Evolutionary conservation across 2,113 vertebrate genomes (phyloP).

Genomic region (Sula dactylatra): DNA sequence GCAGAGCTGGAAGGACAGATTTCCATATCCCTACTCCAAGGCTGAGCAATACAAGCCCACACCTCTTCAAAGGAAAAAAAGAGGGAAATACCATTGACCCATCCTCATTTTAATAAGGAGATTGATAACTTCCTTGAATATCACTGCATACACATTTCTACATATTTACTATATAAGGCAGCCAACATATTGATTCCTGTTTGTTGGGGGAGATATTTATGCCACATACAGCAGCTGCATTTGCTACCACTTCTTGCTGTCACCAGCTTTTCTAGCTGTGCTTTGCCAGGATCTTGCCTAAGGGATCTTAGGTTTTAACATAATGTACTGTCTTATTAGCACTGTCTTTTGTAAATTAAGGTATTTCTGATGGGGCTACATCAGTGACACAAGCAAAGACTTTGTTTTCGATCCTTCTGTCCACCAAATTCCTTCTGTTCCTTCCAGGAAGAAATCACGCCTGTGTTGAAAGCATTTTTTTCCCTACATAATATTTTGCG

Average conservation of each 20-base stretch:
- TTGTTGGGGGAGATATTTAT: neutral
- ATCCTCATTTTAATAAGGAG: neutral
- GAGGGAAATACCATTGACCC: neutral
- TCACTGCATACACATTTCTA: neutral
- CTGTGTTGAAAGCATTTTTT: neutral
- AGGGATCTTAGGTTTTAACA: neutral
- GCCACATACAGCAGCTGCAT: neutral
- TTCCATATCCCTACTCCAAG: neutral
- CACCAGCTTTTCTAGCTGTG: neutral
- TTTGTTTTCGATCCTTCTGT: neutral
- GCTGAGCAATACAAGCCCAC: neutral
- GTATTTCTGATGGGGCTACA: neutral
- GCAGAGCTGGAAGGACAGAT: neutral
- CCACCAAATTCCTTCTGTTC: fast-evolving
- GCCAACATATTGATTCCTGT: neutral
- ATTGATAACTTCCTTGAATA: neutral
- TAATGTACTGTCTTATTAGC: neutral
- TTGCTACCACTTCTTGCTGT: neutral
- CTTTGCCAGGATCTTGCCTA: neutral
- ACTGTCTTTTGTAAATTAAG: neutral
- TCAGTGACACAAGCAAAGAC: neutral
- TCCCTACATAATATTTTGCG: neutral
- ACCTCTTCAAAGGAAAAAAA: neutral
- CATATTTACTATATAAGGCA: neutral
- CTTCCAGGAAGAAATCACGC: neutral